A percentile compares a stretch with the other conserved stretches of the same genome.
Conservation (phyloP, 2,113 vertebrate species). For the Barbus barbus region DNA sequence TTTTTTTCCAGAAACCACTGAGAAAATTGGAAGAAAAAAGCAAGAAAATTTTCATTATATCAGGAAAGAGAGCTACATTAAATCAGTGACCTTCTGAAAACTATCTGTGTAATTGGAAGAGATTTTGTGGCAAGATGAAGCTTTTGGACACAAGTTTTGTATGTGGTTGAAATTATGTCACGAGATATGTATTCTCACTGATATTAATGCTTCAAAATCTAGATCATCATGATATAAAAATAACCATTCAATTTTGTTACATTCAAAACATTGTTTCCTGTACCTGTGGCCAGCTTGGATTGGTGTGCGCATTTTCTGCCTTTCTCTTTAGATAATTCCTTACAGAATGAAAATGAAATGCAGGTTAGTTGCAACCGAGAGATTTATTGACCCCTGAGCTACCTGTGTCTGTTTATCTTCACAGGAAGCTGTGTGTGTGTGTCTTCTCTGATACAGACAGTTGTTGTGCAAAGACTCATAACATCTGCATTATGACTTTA, state of each 20-base stretch:
- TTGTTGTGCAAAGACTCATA: not conserved
- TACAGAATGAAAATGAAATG: not conserved
- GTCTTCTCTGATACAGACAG: not conserved
- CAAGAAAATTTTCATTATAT: constrained; percentile 6
- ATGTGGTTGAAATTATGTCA: not conserved
- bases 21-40: not conserved
- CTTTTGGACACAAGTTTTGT: not conserved
- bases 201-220: not conserved
- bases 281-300: not conserved
- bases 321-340: not conserved
- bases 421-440: not conserved
- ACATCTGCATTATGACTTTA: constrained; percentile 7
- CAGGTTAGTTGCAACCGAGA: not conserved
- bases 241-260: not conserved
- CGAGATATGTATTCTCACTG: too few species aligned
- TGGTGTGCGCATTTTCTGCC: not conserved
- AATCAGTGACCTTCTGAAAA: not conserved
- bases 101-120: too few species aligned
- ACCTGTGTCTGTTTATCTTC: not conserved
- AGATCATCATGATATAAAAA: not conserved
- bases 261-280: not conserved
- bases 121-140: too few species aligned
- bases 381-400: constrained; percentile 8
- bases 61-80: not conserved
- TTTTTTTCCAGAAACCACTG: not conserved